Evolutionary conservation across 2,797 vertebrate species (phyloP).

Genomic region (Cyprinodon diabolis): DNA sequence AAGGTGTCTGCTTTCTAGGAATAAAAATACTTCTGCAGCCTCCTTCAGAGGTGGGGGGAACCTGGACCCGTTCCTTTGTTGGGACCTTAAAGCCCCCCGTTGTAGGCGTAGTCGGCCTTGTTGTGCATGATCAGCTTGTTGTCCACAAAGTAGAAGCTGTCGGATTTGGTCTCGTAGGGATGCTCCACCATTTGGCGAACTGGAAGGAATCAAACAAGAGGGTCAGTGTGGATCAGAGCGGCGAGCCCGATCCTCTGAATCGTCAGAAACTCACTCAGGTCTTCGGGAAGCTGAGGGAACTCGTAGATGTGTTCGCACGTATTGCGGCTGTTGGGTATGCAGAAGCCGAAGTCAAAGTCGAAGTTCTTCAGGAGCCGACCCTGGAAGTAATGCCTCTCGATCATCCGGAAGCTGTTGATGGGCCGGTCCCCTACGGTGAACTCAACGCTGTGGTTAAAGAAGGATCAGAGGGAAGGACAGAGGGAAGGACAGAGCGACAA

Average conservation of each 20-base stretch:
- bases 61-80: slow-evolving; percentile 36
- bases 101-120: slow-evolving; percentile 98
- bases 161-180: slow-evolving; percentile 96
- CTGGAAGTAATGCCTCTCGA: slow-evolving; percentile 97
- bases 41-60: slow-evolving; percentile 16
- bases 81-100: slow-evolving; percentile 88
- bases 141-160: slow-evolving; percentile 99
- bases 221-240: not conserved
- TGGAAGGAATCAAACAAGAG: slow-evolving; percentile 58
- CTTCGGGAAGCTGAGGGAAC: slow-evolving; percentile 96
- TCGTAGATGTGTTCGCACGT: slow-evolving; percentile 99
- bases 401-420: slow-evolving; percentile 96
- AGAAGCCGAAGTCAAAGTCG: slow-evolving; percentile 99
- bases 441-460: slow-evolving; percentile 86
- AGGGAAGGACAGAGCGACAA: not conserved
- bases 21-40: slow-evolving; percentile 43
- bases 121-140: slow-evolving; percentile 99
- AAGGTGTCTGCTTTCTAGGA: slow-evolving; percentile 35
- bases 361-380: slow-evolving; percentile 97
- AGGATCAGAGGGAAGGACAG: slow-evolving; percentile 10
- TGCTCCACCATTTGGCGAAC: slow-evolving; percentile 95
- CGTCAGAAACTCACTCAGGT: slow-evolving; percentile 87
- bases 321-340: slow-evolving; percentile 97
- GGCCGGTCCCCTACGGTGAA: slow-evolving; percentile 96
- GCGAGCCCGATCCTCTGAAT: not conserved